A percentile compares a stretch with the other conserved stretches of the same genome.
phyloP scores from a whole-genome alignment of 2,888 invertebrate genomes.

The Melieria omissa region DNA sequence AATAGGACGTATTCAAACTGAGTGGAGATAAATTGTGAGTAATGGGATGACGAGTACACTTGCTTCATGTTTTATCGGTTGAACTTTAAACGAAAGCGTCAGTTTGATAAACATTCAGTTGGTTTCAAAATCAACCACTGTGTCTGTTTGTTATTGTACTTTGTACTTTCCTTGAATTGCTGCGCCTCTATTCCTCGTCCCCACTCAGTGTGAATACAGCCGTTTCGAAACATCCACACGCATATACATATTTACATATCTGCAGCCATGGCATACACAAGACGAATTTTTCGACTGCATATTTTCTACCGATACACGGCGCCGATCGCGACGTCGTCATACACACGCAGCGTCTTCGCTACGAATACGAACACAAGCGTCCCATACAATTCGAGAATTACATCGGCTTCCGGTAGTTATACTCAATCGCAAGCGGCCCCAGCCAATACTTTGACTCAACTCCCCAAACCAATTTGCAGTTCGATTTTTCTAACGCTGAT shows the following conservation, averaged over 20 bases:
- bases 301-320: constrained; percentile 76
- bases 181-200: background rate
- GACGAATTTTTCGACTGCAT: background rate
- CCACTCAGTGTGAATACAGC: background rate
- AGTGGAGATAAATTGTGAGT: no score
- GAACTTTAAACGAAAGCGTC: no score
- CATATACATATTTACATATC: background rate
- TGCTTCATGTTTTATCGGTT: no score
- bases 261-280: background rate
- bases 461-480: constrained; percentile 5
- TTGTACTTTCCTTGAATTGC: background rate
- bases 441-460: background rate
- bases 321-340: constrained; percentile 80
- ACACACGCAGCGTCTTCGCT: constrained; percentile 79
- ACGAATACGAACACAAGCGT: constrained; percentile 72
- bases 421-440: background rate
- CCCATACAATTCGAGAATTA: constrained; percentile 83
- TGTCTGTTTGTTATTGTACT: background rate
- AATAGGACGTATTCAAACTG: no score
- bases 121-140: no score
- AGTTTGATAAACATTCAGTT: no score
- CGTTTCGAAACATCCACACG: background rate
- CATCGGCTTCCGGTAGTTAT: constrained; percentile 66
- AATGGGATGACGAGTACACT: no score
- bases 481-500: constrained; percentile 4